A percentile compares a stretch with the other conserved stretches of the same genome.
These are phyloP conservation scores for Haliclystus octoradiatus DNA, from an alignment of 30 jellyfish, hydroid and myxozoan species.

Conservation along the genomic window DNA sequence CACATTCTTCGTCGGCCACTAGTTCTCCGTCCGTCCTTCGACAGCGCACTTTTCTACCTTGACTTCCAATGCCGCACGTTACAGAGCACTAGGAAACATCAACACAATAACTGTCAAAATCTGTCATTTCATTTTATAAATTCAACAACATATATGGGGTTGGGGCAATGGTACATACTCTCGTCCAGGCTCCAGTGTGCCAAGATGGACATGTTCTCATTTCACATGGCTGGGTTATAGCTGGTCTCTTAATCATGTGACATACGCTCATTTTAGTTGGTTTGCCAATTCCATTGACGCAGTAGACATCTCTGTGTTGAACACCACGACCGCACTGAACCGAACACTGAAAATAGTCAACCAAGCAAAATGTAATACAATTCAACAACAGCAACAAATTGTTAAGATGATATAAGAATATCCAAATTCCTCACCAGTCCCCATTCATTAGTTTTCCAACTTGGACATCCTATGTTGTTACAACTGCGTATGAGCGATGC, in stretches of 20 bases:
- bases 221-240: constrained; percentile 53
- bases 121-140: too few relatives aligned
- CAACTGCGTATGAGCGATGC: constrained; percentile 49
- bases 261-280: constrained; percentile 29
- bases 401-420: too few relatives aligned
- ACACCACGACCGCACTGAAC: constrained; percentile 85
- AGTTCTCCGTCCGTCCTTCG: constrained; percentile 58
- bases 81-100: constrained; percentile 51
- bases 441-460: constrained; percentile 89
- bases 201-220: constrained; percentile 82
- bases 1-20: constrained; percentile 56
- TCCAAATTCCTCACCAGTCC: constrained; percentile 60
- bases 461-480: constrained; percentile 78
- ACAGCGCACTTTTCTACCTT: constrained; percentile 68
- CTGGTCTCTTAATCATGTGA: constrained; percentile 42
- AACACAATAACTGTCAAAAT: neutral
- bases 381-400: too few relatives aligned
- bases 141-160: too few relatives aligned
- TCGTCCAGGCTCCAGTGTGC: constrained; percentile 83
- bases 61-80: constrained; percentile 75
- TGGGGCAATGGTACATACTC: constrained; percentile 42
- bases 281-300: constrained; percentile 53
- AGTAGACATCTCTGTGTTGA: constrained; percentile 62
- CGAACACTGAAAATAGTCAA: constrained; percentile 45
- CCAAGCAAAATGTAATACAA: neutral